A percentile compares a stretch with the other conserved stretches of the same genome.
These are phyloP conservation scores for Panthera leo DNA, from an alignment of 2,113 vertebrate genomes.

Conservation along the genomic window DNA sequence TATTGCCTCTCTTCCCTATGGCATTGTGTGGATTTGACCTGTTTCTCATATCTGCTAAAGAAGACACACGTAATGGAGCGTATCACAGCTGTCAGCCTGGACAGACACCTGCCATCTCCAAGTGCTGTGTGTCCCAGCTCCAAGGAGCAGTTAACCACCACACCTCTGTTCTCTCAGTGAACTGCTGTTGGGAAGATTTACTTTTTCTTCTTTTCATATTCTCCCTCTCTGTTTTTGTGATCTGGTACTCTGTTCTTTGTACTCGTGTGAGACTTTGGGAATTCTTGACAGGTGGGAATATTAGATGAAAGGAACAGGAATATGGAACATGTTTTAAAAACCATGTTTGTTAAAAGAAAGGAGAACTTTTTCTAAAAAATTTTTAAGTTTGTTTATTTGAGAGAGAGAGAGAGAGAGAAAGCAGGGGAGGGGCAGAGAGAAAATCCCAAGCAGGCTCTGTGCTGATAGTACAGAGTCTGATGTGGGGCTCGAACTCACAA, in stretches of 20 bases:
- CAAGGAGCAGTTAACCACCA: not conserved
- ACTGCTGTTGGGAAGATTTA: not conserved
- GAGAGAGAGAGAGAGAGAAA: no score
- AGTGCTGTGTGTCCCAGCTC: not conserved
- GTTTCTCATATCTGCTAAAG: not conserved
- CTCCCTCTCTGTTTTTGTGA: not conserved
- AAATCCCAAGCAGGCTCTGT: no score
- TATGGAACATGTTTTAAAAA: slow-evolving; percentile 32
- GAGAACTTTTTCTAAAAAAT: not conserved
- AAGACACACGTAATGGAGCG: not conserved
- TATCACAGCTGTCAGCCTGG: not conserved
- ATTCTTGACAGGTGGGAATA: not conserved
- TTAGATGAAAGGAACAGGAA: not conserved
- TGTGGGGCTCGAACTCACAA: no score
- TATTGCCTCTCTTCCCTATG: not conserved
- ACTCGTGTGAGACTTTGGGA: not conserved
- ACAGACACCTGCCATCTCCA: not conserved
- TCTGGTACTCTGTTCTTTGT: not conserved
- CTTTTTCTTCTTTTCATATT: not conserved
- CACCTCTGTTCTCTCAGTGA: not conserved
- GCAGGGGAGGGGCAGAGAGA: no score
- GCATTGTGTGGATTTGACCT: not conserved
- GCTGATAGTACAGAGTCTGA: no score
- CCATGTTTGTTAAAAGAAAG: not conserved
- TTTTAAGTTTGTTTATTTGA: no score